Conservation (phyloP, 2,113 vertebrate genomes). For the Ascaphus truei region DNA sequence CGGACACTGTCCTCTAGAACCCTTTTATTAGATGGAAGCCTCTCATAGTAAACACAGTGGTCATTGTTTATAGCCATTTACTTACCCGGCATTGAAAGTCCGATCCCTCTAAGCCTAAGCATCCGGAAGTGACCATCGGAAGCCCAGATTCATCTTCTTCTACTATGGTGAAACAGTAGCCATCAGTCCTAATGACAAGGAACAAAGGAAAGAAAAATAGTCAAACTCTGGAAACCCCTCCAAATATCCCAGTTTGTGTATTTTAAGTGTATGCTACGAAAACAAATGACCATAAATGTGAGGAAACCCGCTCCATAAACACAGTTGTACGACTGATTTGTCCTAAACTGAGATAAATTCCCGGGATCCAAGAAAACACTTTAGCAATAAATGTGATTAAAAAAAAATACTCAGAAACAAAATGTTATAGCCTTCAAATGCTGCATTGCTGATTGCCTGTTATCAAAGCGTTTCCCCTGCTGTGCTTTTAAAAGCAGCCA, state of each 20-base stretch:
- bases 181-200: slow-evolving; percentile 78
- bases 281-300: neutral
- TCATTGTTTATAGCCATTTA: slow-evolving; percentile 15
- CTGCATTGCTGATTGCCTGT: too few relatives aligned
- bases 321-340: too few relatives aligned
- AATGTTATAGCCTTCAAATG: too few relatives aligned
- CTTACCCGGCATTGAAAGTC: slow-evolving; percentile 96
- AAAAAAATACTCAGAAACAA: too few relatives aligned
- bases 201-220: slow-evolving; percentile 32
- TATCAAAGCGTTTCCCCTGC: too few relatives aligned
- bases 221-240: too few relatives aligned
- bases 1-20: neutral
- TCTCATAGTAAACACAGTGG: neutral
- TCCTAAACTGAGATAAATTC: too few relatives aligned
- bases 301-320: too few relatives aligned
- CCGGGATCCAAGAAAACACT: too few relatives aligned
- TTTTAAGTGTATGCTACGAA: neutral
- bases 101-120: slow-evolving; percentile 82
- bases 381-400: too few relatives aligned
- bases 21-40: slow-evolving; percentile 16
- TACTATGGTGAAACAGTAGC: slow-evolving; percentile 94
- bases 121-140: slow-evolving; percentile 83
- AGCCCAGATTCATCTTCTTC: slow-evolving; percentile 87
- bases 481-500: too few relatives aligned
- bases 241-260: too few relatives aligned